Percentiles rank a stretch among this genome's conserved stretches.
phyloP scores from a whole-genome alignment of 2,888 invertebrate species.

The Campopleginae sp. region DNA sequence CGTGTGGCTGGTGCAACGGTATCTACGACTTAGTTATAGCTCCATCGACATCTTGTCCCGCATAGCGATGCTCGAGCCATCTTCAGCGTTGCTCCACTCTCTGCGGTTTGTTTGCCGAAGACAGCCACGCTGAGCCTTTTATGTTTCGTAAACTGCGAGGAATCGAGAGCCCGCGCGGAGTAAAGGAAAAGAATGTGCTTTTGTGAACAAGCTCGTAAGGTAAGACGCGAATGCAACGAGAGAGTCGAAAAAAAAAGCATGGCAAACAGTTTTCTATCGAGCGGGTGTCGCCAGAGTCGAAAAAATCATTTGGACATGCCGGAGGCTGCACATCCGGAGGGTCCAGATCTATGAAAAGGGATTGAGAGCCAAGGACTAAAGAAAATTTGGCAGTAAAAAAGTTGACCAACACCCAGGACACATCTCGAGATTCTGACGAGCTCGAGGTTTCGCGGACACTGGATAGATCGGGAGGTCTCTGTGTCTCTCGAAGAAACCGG shows the following conservation, averaged over 20 bases:
- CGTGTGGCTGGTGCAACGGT: slow-evolving; percentile 74
- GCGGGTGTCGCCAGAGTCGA: background rate
- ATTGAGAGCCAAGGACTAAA: too few relatives aligned
- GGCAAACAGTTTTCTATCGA: background rate
- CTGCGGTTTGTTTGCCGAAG: slow-evolving; percentile 27
- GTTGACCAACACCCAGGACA: too few relatives aligned
- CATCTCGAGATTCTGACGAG: background rate
- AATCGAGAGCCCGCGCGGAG: slow-evolving; percentile 16
- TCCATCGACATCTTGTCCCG: slow-evolving; percentile 2
- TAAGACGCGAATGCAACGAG: slow-evolving; percentile 50
- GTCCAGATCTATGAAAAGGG: too few relatives aligned
- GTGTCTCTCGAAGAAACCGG: slow-evolving; percentile 69
- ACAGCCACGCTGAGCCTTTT: slow-evolving; percentile 54
- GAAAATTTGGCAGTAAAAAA: too few relatives aligned
- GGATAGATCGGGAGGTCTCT: background rate
- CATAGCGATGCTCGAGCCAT: slow-evolving; percentile 7
- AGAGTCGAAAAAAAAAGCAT: slow-evolving; percentile 57
- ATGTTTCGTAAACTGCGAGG: slow-evolving; percentile 75
- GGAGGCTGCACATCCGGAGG: too few relatives aligned
- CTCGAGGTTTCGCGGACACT: background rate
- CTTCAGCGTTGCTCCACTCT: background rate
- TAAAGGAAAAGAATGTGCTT: slow-evolving; percentile 1
- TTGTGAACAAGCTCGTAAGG: slow-evolving; percentile 46
- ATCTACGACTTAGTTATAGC: slow-evolving; percentile 55
- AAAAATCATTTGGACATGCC: too few relatives aligned